Evolutionary conservation across 2,797 vertebrate species (phyloP), one percentile per base, ranked within the genome.

Genomic region (Gallinago stenura): DNA sequence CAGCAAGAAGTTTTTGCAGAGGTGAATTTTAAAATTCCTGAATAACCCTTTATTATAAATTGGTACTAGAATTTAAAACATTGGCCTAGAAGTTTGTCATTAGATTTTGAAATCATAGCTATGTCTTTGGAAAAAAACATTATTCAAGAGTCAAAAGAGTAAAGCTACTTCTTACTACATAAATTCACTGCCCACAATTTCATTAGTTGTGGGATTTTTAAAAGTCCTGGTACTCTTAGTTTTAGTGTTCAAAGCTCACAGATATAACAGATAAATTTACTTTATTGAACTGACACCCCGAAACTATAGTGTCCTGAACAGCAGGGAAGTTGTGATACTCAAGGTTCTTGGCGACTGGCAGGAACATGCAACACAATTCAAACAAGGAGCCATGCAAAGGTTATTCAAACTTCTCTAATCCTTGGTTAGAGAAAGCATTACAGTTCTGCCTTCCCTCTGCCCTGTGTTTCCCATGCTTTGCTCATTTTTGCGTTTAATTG

Each of bases 401-500:
- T 46, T 43, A 13, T 58, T 76, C 33, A 53, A 62, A 77, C 31
- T 72, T 58, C 46, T 65, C 25, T 39, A 86, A 53, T 24, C 9
- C 3, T 57, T 20, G 53, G 10, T 43, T n/a, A 61, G 14, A 62
- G 46, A 77, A 94, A 60, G 3, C 31, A 25, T n/a, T 58, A 21
- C 50, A 64, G 1, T 58, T 7, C 26, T 56, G 69, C 22, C 35
- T 83, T 87, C 56, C 31, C 24, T 71, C 18, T 6, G 45, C 18
- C 21, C n/a, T 1, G 0, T 26, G 56, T 24, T 83, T 80, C 51
- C 60, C 8, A 0, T 30, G 16, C 28, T 50, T 10, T 10, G 25
- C 15, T 45, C 41, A 15, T 18, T 50, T 48, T 45, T 89, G 18
- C 21, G 35, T 92, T 87, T 41, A 75, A 66, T 21, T 65, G 50